Evolutionary conservation across 2,797 vertebrate genomes (phyloP).

Genomic region (Syngnathus rostellatus): DNA sequence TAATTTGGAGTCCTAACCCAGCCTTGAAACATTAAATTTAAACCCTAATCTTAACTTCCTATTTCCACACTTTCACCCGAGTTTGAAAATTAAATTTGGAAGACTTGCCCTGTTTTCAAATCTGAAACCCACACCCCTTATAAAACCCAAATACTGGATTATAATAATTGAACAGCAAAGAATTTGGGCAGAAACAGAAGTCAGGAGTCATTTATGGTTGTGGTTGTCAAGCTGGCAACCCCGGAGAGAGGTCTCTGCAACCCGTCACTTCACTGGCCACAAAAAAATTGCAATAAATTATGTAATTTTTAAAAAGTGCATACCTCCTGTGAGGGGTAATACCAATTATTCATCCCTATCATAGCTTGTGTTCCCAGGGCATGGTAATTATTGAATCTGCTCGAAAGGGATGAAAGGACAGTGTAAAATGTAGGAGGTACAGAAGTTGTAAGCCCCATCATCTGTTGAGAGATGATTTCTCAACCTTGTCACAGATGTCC

Average conservation of each 20-base stretch:
- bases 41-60: no score
- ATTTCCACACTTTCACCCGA: neutral
- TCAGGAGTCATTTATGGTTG: slow-evolving; percentile 32
- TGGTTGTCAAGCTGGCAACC: neutral
- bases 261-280: neutral
- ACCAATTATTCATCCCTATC: no score
- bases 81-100: neutral
- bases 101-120: neutral
- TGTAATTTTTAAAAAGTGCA: neutral
- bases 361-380: neutral
- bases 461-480: neutral
- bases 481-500: neutral
- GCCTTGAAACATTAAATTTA: no score
- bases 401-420: neutral
- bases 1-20: neutral
- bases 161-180: neutral
- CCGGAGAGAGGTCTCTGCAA: neutral
- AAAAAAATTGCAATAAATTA: neutral
- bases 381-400: neutral
- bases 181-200: neutral
- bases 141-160: neutral
- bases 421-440: neutral
- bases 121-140: neutral
- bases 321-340: no score
- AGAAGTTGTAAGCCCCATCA: neutral